phyloP scores from a whole-genome alignment of 2,113 vertebrate genomes.

The Pycnonotus jocosus region DNA sequence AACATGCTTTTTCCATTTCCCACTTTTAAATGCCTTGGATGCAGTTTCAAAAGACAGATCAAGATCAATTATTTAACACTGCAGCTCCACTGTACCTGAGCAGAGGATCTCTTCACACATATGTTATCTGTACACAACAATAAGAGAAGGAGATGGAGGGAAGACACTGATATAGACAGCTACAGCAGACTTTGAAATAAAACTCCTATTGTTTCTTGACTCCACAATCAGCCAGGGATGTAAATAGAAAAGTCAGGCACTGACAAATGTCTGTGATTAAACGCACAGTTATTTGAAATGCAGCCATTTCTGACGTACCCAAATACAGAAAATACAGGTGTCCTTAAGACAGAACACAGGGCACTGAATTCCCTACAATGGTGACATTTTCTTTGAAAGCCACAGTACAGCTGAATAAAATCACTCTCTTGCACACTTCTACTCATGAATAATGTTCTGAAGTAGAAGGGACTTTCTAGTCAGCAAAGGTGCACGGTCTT shows the following conservation, averaged over 20 bases:
- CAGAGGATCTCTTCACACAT: conserved; percentile 37
- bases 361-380: not conserved
- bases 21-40: conserved; percentile 66
- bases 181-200: not conserved
- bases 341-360: not conserved
- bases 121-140: conserved; percentile 53
- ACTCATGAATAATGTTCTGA: not conserved
- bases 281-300: not conserved
- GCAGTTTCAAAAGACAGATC: conserved; percentile 56
- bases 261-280: conserved; percentile 7
- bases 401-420: not conserved
- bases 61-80: conserved; percentile 60
- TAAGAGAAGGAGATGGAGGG: not conserved
- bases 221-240: not conserved
- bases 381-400: not conserved
- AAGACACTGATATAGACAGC: not conserved
- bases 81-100: conserved; percentile 47
- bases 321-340: not conserved
- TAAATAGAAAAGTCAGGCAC: not conserved
- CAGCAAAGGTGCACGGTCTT: not conserved
- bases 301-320: not conserved
- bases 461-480: not conserved
- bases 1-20: conserved; percentile 73
- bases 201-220: not conserved
- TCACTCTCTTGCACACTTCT: not conserved